Percentiles rank a stretch among this genome's conserved stretches.
These are phyloP conservation scores for Tryphoninae sp. DNA, from an alignment of 2,888 invertebrate genomes.

Conservation along the genomic window DNA sequence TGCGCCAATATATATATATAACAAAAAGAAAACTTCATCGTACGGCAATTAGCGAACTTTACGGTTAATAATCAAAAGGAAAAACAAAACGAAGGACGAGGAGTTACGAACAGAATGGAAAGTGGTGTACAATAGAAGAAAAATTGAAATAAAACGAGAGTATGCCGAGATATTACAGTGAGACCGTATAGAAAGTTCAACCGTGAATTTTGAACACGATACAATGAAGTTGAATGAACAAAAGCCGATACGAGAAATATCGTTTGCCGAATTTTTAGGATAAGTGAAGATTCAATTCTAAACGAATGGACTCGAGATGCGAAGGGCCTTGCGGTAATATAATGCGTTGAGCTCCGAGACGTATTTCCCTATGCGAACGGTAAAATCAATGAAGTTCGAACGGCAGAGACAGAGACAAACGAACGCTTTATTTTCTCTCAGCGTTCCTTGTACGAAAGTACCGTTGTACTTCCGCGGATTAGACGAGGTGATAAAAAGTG, in stretches of 20 bases:
- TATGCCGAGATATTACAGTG: constrained; percentile 31
- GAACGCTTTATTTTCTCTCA: constrained; percentile 60
- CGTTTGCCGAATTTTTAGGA: constrained; percentile 50
- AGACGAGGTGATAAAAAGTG: constrained; percentile 9
- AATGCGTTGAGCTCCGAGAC: constrained; percentile 57
- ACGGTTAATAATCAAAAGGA: constrained; percentile 63
- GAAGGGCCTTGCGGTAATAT: constrained; percentile 60
- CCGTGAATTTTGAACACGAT: constrained; percentile 36
- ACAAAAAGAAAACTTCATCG: constrained; percentile 25
- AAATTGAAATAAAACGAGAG: constrained; percentile 31
- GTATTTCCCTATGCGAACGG: constrained; percentile 29
- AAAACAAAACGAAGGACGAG: constrained; percentile 22
- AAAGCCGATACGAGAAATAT: constrained; percentile 37
- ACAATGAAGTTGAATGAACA: constrained; percentile 12
- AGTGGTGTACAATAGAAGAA: constrained; percentile 56
- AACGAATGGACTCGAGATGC: constrained; percentile 61
- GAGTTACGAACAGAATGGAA: constrained; percentile 28
- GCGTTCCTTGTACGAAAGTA: constrained; percentile 64
- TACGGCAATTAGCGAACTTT: constrained; percentile 48
- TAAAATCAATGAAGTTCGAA: constrained; percentile 24
- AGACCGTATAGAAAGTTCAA: constrained; percentile 53
- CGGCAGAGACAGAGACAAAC: constrained; percentile 58
- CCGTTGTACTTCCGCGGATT: constrained; percentile 47
- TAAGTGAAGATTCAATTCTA: constrained; percentile 63
- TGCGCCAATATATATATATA: constrained; percentile 42